phyloP scores from a whole-genome alignment of 2,888 invertebrate species.

The Plagiodera versicolora region DNA sequence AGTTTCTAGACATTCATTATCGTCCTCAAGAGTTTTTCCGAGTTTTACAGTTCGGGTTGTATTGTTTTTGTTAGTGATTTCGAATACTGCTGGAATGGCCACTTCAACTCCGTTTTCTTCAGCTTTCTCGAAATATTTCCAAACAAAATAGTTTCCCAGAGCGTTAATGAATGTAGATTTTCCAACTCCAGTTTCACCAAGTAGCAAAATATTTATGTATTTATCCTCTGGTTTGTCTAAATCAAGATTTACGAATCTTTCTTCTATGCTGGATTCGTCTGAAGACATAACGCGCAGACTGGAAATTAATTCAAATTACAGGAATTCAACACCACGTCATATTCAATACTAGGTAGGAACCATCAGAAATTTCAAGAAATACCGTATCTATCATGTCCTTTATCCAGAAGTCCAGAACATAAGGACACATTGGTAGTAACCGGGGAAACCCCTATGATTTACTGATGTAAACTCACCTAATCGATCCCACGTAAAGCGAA shows the following conservation, averaged over 20 bases:
- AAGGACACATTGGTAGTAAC: too few species aligned
- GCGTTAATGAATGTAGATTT: constrained; percentile 52
- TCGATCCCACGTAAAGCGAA: too few species aligned
- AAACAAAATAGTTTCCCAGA: constrained; percentile 45
- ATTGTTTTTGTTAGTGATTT: constrained; percentile 38
- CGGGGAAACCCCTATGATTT: too few species aligned
- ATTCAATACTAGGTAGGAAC: too few species aligned
- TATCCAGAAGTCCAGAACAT: too few species aligned
- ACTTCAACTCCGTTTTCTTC: constrained; percentile 34
- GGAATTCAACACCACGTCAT: too few species aligned
- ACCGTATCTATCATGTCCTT: too few species aligned
- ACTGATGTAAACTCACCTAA: too few species aligned
- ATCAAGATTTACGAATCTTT: constrained; percentile 12
- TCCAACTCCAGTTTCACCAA: constrained; percentile 50
- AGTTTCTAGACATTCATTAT: constrained; percentile 33
- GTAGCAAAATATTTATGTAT: constrained; percentile 46
- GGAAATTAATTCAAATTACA: too few species aligned
- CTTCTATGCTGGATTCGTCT: constrained; percentile 12
- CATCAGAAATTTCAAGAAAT: too few species aligned
- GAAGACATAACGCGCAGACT: too few species aligned
- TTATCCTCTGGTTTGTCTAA: constrained; percentile 15
- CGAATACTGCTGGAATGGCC: constrained; percentile 43
- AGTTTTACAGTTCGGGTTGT: constrained; percentile 31
- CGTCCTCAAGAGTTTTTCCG: constrained; percentile 35
- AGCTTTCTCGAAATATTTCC: constrained; percentile 37